Evolutionary conservation across 2,113 vertebrate species (phyloP).

Genomic region (Lasiurus borealis): DNA sequence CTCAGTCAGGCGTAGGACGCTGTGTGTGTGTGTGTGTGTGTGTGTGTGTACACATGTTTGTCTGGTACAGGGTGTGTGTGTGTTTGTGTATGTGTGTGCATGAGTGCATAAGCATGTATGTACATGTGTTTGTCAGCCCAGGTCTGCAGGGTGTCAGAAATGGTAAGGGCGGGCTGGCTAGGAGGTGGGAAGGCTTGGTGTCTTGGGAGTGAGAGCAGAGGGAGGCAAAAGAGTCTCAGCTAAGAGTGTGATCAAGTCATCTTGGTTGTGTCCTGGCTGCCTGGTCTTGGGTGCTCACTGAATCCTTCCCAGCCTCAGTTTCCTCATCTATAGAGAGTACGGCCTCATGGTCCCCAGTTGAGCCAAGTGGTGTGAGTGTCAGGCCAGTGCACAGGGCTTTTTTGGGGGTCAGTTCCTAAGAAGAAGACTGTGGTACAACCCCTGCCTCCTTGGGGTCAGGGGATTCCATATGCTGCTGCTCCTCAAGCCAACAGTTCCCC

Average conservation of each 20-base stretch:
- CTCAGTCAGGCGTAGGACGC: not conserved
- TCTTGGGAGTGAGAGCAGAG: not conserved
- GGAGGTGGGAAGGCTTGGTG: accelerated
- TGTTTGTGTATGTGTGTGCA: not conserved
- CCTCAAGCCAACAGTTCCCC: not conserved
- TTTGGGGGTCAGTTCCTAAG: not conserved
- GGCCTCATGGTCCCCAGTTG: not conserved
- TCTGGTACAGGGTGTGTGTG: too few relatives aligned
- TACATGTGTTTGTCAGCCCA: accelerated
- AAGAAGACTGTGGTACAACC: not conserved
- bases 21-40: not conserved
- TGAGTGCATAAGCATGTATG: accelerated
- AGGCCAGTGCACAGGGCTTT: not conserved
- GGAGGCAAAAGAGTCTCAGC: not conserved
- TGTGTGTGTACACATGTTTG: not conserved
- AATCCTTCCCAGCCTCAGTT: not conserved
- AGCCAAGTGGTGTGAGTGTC: not conserved
- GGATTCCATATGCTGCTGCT: accelerated
- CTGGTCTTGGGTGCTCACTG: not conserved
- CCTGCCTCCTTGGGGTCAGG: not conserved
- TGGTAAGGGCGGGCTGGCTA: not conserved
- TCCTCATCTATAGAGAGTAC: not conserved
- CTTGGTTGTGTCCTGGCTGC: not conserved
- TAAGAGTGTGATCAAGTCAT: not conserved
- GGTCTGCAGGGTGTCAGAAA: not conserved